Base-by-base conservation (phyloP, 2,113 vertebrate species). In the Dissostichus mawsoni region DNA sequence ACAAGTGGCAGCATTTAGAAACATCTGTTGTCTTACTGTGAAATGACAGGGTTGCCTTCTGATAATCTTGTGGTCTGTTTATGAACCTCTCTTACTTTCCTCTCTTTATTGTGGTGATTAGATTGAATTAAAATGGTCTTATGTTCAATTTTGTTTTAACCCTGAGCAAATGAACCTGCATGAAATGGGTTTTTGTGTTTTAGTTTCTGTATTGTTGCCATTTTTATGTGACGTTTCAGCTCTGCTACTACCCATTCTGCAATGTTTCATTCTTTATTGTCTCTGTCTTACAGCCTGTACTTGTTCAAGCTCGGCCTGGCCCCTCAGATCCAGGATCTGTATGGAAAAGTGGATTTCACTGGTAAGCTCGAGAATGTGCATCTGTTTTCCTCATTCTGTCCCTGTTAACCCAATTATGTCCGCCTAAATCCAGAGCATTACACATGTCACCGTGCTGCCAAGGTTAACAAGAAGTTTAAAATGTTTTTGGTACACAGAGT, bases 271-370 rank as follows among this genome's bases (percentile, higher is more conserved):
- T 17, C 11, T 44, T 64, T 6, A 8, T 48, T 65, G 9, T 69
- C 25, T 20, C 25, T 41, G 5, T 56, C 52, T 57, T 82, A 20
- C 89, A 99, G 98, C 80, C 90, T 99, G 76, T 99, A 99, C 94
- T 96, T 99, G 90, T 99, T 99, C 93, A 99, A 99, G 91, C 94
- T 99, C 33, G 98, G 98, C 56, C 94, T 99, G 81, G 98, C 98
- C 0, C 98, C 98, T 1, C 98, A 99, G 94, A 99, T 99, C 89
- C 96, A 99, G 92, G 98, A 99, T 89, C 95, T 99, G 36, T 99
- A 99, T 61, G 98, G 98, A 78, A 99, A 99, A 89, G 98, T 99
- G 8, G 98, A 97, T 87, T 99, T 99, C 90, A 99, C 98, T 92
- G 98, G 98, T 99, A 90, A 96, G 58, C 41, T 8, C 16, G 4